phyloP scores from a whole-genome alignment of 1,140 invertebrate genomes.

The Yoshiicerus persimilis region DNA sequence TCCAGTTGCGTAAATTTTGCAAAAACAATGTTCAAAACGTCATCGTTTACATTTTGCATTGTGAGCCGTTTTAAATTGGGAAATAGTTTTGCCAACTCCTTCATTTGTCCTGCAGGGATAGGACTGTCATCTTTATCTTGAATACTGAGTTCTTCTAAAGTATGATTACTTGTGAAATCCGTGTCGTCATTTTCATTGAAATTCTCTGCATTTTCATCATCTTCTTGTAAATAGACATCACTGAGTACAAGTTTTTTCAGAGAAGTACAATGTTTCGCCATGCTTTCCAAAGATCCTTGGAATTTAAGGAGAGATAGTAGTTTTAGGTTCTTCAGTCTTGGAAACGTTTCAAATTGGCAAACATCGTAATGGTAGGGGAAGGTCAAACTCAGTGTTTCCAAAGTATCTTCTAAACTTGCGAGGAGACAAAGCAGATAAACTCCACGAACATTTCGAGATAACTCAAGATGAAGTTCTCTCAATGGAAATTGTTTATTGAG shows the following conservation, averaged over 20 bases:
- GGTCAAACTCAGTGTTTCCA: not conserved
- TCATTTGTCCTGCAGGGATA: not conserved
- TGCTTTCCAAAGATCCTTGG: not conserved
- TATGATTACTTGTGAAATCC: not conserved
- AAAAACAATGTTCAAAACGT: slow-evolving; percentile 10
- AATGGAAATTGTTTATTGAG: slow-evolving; percentile 27
- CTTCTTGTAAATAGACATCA: not conserved
- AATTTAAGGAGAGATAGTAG: slow-evolving; percentile 24
- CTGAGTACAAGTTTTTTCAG: slow-evolving; percentile 26
- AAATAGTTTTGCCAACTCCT: not conserved
- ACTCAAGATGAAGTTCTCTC: slow-evolving; percentile 25
- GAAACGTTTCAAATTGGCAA: slow-evolving; percentile 25
- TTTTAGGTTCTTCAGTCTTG: not conserved
- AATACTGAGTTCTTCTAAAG: slow-evolving; percentile 21
- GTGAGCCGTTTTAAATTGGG: slow-evolving; percentile 24
- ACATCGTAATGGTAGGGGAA: slow-evolving; percentile 24
- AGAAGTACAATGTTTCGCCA: not conserved
- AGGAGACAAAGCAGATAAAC: not conserved
- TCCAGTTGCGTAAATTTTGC: not conserved
- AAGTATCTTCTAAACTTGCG: not conserved
- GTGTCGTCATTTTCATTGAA: not conserved
- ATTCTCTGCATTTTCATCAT: not conserved
- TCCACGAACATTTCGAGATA: not conserved
- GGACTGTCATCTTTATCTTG: slow-evolving; percentile 19
- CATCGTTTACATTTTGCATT: slow-evolving; percentile 3